These are phyloP conservation scores for Nemotelus nigrinus DNA, from an alignment of 2,888 invertebrate species.

Conservation along the genomic window DNA sequence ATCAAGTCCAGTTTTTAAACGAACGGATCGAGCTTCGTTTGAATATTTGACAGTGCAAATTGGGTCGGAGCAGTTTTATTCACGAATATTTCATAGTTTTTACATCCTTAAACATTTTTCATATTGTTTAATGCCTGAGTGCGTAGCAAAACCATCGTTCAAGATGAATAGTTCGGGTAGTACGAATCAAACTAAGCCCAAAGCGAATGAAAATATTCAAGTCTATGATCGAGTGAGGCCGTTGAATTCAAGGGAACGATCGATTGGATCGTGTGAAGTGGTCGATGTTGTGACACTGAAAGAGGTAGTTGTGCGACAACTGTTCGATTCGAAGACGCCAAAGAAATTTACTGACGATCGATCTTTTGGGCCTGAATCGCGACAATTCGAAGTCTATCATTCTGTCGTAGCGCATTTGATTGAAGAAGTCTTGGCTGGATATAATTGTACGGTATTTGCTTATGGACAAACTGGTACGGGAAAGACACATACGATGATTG, in stretches of 20 bases:
- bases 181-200: too few relatives aligned
- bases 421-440: conserved; percentile 91
- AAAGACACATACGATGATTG: conserved; percentile 98
- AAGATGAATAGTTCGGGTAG: too few relatives aligned
- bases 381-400: conserved; percentile 89
- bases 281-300: conserved; percentile 74
- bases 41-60: too few relatives aligned
- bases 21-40: too few relatives aligned
- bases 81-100: too few relatives aligned
- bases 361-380: conserved; percentile 83
- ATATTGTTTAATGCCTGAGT: too few relatives aligned
- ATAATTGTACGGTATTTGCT: conserved; percentile 98
- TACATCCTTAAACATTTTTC: too few relatives aligned
- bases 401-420: conserved; percentile 89
- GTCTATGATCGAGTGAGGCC: conserved; percentile 90
- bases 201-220: conserved; percentile 63
- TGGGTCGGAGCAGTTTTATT: too few relatives aligned
- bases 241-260: conserved; percentile 76
- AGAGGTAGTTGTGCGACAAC: conserved; percentile 75
- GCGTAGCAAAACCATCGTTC: too few relatives aligned
- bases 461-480: conserved; percentile 95
- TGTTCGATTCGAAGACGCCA: conserved; percentile 71
- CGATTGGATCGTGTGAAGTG: conserved; percentile 73
- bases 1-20: too few relatives aligned
- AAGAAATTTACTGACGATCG: conserved; percentile 87